phyloP scores from a whole-genome alignment of 1,140 invertebrate genomes.

The Phocides pigmalion region DNA sequence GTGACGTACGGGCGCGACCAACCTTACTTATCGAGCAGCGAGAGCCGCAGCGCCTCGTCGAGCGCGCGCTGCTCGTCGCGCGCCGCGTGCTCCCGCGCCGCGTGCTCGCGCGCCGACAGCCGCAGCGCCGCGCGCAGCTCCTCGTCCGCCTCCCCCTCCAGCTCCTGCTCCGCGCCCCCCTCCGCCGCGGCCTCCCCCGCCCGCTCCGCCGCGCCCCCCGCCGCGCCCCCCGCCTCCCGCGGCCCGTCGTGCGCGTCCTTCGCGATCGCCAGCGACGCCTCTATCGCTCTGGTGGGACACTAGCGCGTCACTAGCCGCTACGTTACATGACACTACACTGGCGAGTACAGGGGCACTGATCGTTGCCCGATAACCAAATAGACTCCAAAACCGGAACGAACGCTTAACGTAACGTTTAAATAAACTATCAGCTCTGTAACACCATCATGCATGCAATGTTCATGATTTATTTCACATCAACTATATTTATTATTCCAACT shows the following conservation, averaged over 20 bases:
- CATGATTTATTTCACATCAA: too few relatives aligned
- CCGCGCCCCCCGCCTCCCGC: conserved; percentile 37
- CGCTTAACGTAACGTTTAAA: too few relatives aligned
- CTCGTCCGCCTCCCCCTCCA: conserved; percentile 40
- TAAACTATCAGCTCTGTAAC: too few relatives aligned
- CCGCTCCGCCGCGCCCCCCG: conserved; percentile 31
- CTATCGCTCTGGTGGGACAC: conserved; percentile 62
- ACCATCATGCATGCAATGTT: too few relatives aligned
- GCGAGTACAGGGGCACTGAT: too few relatives aligned
- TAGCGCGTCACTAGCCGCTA: conserved; percentile 40
- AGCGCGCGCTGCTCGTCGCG: conserved; percentile 63
- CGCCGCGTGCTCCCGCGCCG: conserved; percentile 42
- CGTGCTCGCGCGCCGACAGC: conserved; percentile 61
- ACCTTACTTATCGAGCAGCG: conserved; percentile 44
- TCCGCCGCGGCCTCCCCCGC: too few relatives aligned
- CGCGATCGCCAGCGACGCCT: conserved; percentile 51
- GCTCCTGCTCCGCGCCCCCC: not conserved
- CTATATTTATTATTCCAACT: too few relatives aligned
- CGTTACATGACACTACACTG: not conserved
- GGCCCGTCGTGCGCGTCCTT: too few relatives aligned
- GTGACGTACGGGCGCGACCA: too few relatives aligned
- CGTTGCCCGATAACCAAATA: too few relatives aligned
- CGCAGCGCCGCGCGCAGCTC: conserved; percentile 60
- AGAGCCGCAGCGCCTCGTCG: conserved; percentile 67
- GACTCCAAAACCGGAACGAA: too few relatives aligned